phyloP scores from a whole-genome alignment of 2,888 invertebrate genomes.

The Formica aserva region DNA sequence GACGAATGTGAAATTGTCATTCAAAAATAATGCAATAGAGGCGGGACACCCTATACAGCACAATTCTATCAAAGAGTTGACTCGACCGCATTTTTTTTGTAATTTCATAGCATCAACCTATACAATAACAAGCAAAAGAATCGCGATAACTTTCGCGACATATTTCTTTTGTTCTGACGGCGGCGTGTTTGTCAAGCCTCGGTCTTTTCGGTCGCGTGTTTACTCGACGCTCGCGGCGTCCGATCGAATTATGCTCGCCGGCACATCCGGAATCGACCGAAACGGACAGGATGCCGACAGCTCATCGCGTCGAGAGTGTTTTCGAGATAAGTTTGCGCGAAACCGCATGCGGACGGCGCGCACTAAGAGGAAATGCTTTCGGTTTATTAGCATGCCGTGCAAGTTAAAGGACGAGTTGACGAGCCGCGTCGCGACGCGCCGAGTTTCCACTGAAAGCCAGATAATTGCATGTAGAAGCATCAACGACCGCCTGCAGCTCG shows the following conservation, averaged over 20 bases:
- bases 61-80: constrained; percentile 14
- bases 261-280: constrained; percentile 41
- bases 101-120: not conserved
- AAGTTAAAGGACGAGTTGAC: constrained; percentile 38
- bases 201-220: constrained; percentile 34
- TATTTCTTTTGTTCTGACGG: not conserved
- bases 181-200: constrained; percentile 37
- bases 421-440: constrained; percentile 32
- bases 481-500: constrained; percentile 38
- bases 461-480: constrained; percentile 47
- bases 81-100: not conserved
- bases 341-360: constrained; percentile 35
- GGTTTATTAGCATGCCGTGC: constrained; percentile 55
- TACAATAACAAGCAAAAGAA: not conserved
- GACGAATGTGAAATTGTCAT: not conserved
- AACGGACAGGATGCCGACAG: constrained; percentile 27
- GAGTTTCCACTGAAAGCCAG: constrained; percentile 12
- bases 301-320: constrained; percentile 21
- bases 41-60: not conserved
- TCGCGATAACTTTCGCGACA: constrained; percentile 16
- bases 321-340: constrained; percentile 51
- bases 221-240: constrained; percentile 21
- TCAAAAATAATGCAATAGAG: not conserved
- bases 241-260: constrained; percentile 38
- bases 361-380: constrained; percentile 53